Evolutionary conservation across 2,888 invertebrate genomes (phyloP).

Genomic region (Sphaerophoria rueppellii): DNA sequence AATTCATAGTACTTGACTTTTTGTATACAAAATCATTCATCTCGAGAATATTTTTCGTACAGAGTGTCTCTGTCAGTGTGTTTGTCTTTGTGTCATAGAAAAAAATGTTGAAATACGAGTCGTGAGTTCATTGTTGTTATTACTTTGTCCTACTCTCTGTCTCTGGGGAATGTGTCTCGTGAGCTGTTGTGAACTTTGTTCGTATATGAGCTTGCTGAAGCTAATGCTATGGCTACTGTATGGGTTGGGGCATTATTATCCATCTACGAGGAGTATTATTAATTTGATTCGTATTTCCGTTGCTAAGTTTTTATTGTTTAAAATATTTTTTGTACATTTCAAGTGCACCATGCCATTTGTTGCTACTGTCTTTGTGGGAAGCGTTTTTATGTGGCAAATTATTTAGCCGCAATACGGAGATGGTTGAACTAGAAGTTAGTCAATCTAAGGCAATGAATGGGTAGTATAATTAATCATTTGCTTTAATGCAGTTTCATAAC

Average conservation of each 20-base stretch:
- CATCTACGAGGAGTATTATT: constrained; percentile 1
- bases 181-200: not conserved
- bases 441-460: not conserved
- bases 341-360: constrained; percentile 32
- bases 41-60: not conserved
- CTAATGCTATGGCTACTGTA: not conserved
- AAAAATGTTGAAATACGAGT: constrained; percentile 55
- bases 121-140: constrained; percentile 62
- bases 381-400: constrained; percentile 44
- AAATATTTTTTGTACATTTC: constrained; percentile 12
- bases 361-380: constrained; percentile 19
- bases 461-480: not conserved
- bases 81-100: not conserved
- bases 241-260: constrained; percentile 4
- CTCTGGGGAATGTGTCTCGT: constrained; percentile 12
- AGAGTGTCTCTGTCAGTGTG: constrained; percentile 21
- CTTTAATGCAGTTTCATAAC: not conserved
- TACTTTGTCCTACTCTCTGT: constrained; percentile 56
- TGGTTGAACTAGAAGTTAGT: not conserved
- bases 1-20: not conserved
- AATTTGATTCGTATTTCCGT: constrained; percentile 61
- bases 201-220: not conserved
- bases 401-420: not conserved
- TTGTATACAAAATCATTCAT: not conserved
- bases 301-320: constrained; percentile 12